These are phyloP conservation scores for Rana temporaria DNA, from an alignment of 2,113 vertebrate genomes.

Conservation along the genomic window DNA sequence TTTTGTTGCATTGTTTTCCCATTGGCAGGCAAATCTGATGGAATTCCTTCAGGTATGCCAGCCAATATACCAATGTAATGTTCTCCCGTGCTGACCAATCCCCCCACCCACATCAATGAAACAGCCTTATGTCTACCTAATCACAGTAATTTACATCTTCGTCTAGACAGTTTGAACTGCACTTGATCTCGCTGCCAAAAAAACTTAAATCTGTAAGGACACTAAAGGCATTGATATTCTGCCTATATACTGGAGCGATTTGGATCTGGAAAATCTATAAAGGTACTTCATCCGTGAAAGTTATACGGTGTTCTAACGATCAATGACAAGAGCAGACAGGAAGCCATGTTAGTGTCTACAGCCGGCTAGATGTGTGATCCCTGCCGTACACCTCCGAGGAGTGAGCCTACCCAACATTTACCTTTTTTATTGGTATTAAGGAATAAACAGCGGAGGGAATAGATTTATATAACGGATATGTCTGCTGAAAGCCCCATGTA, in stretches of 20 bases:
- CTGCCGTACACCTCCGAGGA: background rate
- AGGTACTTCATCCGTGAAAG: constrained; percentile 30
- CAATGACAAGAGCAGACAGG: constrained; percentile 20
- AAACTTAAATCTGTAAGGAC: constrained; percentile 40
- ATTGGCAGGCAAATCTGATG: constrained; percentile 15
- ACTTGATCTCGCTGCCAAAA: constrained; percentile 36
- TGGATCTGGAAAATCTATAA: constrained; percentile 51
- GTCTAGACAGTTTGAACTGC: constrained; percentile 52
- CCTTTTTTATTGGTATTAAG: constrained; percentile 12
- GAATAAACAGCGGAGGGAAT: background rate
- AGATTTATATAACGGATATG: background rate
- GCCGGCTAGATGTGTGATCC: background rate
- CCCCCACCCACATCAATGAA: constrained; percentile 12
- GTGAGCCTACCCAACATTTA: background rate
- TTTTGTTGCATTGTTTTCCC: background rate
- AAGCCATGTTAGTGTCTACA: constrained; percentile 34
- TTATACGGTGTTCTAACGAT: constrained; percentile 22
- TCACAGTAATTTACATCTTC: constrained; percentile 15
- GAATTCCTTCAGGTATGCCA: constrained; percentile 1
- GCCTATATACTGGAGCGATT: constrained; percentile 41
- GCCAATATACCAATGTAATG: background rate
- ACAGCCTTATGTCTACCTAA: constrained; percentile 36
- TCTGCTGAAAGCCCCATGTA: background rate
- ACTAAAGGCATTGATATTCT: constrained; percentile 50
- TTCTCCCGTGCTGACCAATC: background rate